These are phyloP conservation scores for Siniperca undulata DNA, from an alignment of 2,797 vertebrate species.

Conservation along the genomic window DNA sequence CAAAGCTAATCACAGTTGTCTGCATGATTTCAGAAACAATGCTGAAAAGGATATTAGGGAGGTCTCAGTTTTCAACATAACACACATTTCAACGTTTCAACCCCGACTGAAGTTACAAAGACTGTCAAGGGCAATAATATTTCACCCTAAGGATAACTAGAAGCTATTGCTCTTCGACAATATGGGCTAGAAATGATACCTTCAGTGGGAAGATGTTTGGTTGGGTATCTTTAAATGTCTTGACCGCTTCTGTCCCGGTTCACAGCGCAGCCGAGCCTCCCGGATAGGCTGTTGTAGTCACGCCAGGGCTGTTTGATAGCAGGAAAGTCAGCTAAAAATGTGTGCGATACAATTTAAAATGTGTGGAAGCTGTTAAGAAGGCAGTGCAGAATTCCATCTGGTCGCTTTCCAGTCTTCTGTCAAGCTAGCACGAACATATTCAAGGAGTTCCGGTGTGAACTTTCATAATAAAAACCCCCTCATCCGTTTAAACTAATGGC, in stretches of 20 bases:
- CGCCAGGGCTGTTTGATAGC: slow-evolving; percentile 80
- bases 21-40: slow-evolving; percentile 25
- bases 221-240: slow-evolving; percentile 64
- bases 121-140: slow-evolving; percentile 60
- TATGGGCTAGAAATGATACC: slow-evolving; percentile 61
- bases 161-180: slow-evolving; percentile 48
- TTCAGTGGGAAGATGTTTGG: slow-evolving; percentile 71
- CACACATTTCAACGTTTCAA: slow-evolving; percentile 13
- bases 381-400: slow-evolving; percentile 79
- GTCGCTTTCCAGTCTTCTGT: slow-evolving; percentile 59
- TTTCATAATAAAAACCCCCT: slow-evolving; percentile 7
- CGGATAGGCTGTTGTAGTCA: slow-evolving; percentile 76
- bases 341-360: slow-evolving; percentile 76
- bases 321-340: slow-evolving; percentile 86
- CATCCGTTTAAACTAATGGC: fast-evolving
- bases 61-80: not conserved
- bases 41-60: not conserved
- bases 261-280: slow-evolving; percentile 64
- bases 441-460: not conserved
- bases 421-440: not conserved
- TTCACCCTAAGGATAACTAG: slow-evolving; percentile 14
- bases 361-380: slow-evolving; percentile 77
- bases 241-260: slow-evolving; percentile 69
- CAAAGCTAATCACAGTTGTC: slow-evolving; percentile 57
- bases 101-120: slow-evolving; percentile 60